These are phyloP conservation scores for Chauna torquata DNA, from an alignment of 2,113 vertebrate species.

Conservation along the genomic window DNA sequence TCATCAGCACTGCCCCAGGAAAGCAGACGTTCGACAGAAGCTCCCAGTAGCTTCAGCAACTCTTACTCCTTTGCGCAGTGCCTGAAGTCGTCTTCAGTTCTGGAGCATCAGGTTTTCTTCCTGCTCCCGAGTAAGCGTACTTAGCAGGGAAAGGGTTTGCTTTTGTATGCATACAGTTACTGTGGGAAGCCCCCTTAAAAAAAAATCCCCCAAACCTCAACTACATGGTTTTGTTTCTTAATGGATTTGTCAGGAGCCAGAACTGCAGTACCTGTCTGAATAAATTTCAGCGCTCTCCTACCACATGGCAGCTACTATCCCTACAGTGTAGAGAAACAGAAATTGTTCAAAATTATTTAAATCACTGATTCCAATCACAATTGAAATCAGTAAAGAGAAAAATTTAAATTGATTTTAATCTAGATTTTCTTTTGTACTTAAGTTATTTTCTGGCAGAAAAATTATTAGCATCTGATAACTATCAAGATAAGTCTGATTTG, in stretches of 20 bases:
- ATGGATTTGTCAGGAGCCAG: background rate
- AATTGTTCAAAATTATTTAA: slow-evolving; percentile 57
- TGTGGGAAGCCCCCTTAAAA: background rate
- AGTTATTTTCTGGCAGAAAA: slow-evolving; percentile 25
- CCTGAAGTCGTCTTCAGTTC: background rate
- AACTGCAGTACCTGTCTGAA: background rate
- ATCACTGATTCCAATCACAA: slow-evolving; percentile 48
- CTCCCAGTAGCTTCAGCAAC: background rate
- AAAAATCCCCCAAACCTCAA: background rate
- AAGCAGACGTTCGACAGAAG: background rate
- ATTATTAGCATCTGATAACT: slow-evolving; percentile 44
- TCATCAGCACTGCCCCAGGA: background rate
- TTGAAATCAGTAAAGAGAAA: slow-evolving; percentile 39
- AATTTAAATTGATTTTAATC: slow-evolving; percentile 47
- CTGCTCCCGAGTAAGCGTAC: background rate
- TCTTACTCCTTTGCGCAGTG: background rate
- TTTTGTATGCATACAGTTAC: fast-evolving
- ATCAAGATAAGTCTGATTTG: slow-evolving; percentile 36
- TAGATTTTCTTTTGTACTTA: slow-evolving; percentile 35
- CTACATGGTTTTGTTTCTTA: background rate
- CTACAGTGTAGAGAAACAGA: background rate
- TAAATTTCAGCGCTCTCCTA: background rate
- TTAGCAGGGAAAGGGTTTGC: background rate
- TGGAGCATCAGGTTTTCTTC: background rate
- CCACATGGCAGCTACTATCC: background rate